phyloP scores from a whole-genome alignment of 2,888 invertebrate genomes.

The Escarpia spicata region DNA sequence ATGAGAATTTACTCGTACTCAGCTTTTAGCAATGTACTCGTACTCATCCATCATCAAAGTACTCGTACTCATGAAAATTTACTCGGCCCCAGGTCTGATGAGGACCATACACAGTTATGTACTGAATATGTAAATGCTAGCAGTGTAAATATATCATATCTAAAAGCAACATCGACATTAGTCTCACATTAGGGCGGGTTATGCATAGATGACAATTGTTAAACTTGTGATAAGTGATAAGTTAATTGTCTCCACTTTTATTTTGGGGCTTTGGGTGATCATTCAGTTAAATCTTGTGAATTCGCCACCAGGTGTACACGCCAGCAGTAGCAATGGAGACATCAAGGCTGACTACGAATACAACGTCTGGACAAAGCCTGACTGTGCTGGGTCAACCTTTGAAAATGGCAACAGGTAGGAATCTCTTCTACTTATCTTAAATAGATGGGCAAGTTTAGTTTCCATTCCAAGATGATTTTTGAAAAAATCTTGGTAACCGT shows the following conservation, averaged over 20 bases:
- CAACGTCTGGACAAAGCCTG: conserved; percentile 89
- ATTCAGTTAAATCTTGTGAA: not conserved
- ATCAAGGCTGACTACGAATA: conserved; percentile 78
- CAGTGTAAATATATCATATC: no score
- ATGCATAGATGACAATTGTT: no score
- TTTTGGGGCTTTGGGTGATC: no score
- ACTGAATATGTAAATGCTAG: not conserved
- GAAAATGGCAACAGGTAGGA: conserved; percentile 80
- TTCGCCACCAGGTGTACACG: not conserved
- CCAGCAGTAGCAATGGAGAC: not conserved
- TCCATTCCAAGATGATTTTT: not conserved
- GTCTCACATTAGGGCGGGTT: no score
- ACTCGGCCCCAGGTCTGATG: no score
- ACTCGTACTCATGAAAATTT: no score
- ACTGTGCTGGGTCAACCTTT: conserved; percentile 86
- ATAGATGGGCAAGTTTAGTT: not conserved
- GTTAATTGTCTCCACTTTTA: no score
- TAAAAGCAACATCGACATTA: no score
- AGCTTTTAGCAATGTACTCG: no score
- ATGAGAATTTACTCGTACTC: no score
- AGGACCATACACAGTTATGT: not conserved
- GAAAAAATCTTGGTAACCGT: not conserved
- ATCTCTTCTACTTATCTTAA: not conserved
- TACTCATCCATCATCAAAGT: no score
- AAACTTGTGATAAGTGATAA: no score